A percentile compares a stretch with the other conserved stretches of the same genome.
phyloP scores from a whole-genome alignment of 1,140 invertebrate genomes.

The Tetramorium parvispinum region DNA sequence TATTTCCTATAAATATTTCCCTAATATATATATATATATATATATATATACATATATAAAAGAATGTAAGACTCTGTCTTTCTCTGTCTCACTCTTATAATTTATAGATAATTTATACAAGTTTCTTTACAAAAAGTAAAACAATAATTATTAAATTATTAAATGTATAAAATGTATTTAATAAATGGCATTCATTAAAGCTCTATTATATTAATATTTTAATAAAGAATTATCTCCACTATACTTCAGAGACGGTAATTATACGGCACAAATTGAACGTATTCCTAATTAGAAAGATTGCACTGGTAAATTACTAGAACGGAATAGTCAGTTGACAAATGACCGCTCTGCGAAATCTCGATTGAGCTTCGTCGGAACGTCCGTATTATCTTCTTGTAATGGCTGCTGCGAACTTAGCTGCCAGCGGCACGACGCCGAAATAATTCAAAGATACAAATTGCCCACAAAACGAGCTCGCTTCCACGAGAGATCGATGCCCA shows the following conservation, averaged over 20 bases:
- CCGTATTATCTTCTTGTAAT: conserved; percentile 20
- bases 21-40: too few species aligned
- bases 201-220: background rate
- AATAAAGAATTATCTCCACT: background rate
- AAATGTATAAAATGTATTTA: background rate
- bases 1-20: too few species aligned
- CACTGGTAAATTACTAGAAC: conserved; percentile 15
- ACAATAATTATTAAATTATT: background rate
- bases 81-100: too few species aligned
- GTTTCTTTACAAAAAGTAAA: too few species aligned
- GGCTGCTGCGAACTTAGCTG: conserved; percentile 53
- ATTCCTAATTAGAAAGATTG: background rate
- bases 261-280: background rate
- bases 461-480: conserved; percentile 57
- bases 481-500: conserved; percentile 60
- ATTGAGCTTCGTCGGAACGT: conserved; percentile 33
- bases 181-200: background rate
- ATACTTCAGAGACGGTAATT: background rate
- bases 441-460: conserved; percentile 74
- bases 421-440: conserved; percentile 57
- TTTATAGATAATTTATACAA: too few species aligned
- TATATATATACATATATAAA: too few species aligned
- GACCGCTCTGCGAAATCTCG: conserved; percentile 28
- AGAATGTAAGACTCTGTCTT: too few species aligned
- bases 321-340: conserved; percentile 18